phyloP scores from a whole-genome alignment of 2,797 vertebrate species.

The Acridotheres tristis region DNA sequence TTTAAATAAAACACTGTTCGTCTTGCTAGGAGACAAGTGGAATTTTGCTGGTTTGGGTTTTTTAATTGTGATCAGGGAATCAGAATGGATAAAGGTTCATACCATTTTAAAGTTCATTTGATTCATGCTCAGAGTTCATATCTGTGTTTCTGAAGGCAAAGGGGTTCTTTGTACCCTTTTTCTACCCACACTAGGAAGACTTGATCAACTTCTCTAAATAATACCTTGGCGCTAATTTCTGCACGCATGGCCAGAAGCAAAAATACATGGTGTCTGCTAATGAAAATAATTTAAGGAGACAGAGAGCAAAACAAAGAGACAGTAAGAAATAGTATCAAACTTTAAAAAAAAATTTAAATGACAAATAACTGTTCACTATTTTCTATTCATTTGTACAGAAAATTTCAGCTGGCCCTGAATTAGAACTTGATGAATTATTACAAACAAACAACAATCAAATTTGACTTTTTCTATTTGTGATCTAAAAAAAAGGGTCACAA shows the following conservation, averaged over 20 bases:
- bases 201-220: conserved; percentile 52
- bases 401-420: not conserved
- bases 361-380: not conserved
- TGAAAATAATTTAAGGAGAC: not conserved
- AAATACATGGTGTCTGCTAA: not conserved
- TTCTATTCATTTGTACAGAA: not conserved
- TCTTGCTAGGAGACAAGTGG: not conserved
- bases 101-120: not conserved
- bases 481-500: not conserved
- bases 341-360: not conserved
- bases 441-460: not conserved
- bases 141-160: not conserved
- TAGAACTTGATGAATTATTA: not conserved
- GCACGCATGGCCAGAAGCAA: not conserved
- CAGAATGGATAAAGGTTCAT: not conserved
- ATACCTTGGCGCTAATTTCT: not conserved
- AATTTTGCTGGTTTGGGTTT: fast-evolving
- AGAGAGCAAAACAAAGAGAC: not conserved
- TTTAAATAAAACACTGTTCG: not conserved
- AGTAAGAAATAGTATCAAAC: not conserved
- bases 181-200: conserved; percentile 33
- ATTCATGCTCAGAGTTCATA: not conserved
- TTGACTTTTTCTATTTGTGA: not conserved
- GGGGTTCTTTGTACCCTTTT: not conserved
- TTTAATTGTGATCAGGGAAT: not conserved